Evolutionary conservation across 2,888 invertebrate species (phyloP), one percentile per base, ranked within the genome.

Genomic region (Leptodirus hochenwartii): DNA sequence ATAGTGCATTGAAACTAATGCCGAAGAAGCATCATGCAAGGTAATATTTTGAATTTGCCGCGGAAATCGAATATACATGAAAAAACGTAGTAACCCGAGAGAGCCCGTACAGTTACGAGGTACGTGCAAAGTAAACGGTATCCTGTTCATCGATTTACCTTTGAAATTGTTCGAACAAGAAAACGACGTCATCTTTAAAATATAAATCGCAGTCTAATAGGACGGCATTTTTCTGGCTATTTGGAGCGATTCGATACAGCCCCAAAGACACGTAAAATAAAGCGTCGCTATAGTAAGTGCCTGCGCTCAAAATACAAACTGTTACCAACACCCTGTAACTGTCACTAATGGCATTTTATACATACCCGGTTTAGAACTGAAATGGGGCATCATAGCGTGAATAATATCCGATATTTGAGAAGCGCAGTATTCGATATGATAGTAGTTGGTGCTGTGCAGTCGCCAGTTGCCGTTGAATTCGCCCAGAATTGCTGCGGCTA

Each of bases 201-300:
- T 73, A 71, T 27, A 77, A 66, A 56, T 84, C 84, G 40, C 75
- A 72, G 55, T 84, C 84, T 28, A 82, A 55, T 55, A 82, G 64
- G 37, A 78, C 66, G 10, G 74, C 70, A 37, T 59, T 54, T 15
- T 64, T 57, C 44, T 79, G 64, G 29, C 61, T 49, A 3, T 43
- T 34, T 8, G 74, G 70, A 23, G 78, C 68, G 27, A 80, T 66
- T 41, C 64, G 61, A 48, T 80, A 73, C 15, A 81, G 49, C 2
- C 74, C 76, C 28, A 80, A 56, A 0, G 82, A 81, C 15, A 82
- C 50, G 48, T 76, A 82, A 54, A 82, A 84, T 14, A 82, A 53
- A 2, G 76, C 70, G 52, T 79, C 76, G 40, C 74, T 74, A 48
- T 80, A 84, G 46, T 82, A 81, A 3, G 73, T 66, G 31, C 70